Evolutionary conservation across 1,140 invertebrate species (phyloP), one percentile per base, ranked within the genome.

Genomic region (Cepaea nemoralis): DNA sequence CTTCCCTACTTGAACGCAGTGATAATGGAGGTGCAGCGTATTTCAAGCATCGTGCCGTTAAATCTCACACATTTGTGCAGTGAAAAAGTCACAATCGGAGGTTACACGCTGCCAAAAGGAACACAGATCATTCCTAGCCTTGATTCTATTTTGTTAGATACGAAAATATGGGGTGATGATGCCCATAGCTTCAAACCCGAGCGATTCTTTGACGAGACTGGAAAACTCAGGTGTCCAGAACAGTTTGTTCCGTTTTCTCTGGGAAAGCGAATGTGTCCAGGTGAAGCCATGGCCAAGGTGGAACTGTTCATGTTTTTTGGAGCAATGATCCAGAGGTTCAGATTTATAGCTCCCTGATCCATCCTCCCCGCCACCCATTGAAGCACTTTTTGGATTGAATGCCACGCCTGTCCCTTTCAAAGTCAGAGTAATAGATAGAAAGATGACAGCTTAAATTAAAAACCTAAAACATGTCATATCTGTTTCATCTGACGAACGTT

Each of bases 121-220:
- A 66, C 59, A n/a, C 59, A 27, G 24, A 66, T 66, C 6, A 66
- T 66, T 66, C 59, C 59, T 8, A 66, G n/a, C n/a, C 5, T 66
- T 66, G 24, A n/a, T 27, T 66, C 59, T 66, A 24, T 66, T 66
- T n/a, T 33, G n/a, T 33, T 27, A 8, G n/a, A n/a, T n/a, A n/a
- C n/a, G n/a, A n/a, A n/a, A n/a, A n/a, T n/a, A n/a, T n/a, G n/a
- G n/a, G n/a, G 92, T 1, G 93, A 95, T 88, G 93, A 96, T 88
- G 94, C 95, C 0, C 91, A 94, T 63, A 91, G 92, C 37, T 96
- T 95, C 85, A 90, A 93, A 0, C 95, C 95, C 0, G 94, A 95
- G 83, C 90, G 95, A 77, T 93, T 92, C 84, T 76, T 93, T 14
- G 86, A 87, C 67, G 84, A 74, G 2, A 55, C 84, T 66, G 84